Evolutionary conservation across 2,113 vertebrate species (phyloP), one percentile per base, ranked within the genome.

Genomic region (Cardinalis cardinalis): DNA sequence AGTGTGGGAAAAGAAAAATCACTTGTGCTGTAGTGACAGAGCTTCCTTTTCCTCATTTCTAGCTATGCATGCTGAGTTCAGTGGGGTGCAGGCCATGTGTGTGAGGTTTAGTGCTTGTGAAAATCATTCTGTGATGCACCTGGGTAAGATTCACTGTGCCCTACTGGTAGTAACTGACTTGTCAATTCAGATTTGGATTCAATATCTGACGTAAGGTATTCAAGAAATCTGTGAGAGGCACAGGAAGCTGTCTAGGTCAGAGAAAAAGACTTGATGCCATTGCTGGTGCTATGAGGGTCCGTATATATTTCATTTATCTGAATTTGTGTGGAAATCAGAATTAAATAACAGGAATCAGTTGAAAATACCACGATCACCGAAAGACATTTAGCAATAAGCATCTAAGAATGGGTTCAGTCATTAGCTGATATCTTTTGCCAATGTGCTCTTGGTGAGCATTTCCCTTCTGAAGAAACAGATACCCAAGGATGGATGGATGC

Each of bases 51-150:
- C 15, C 69, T 61, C 28, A 18, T 1, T 69, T 82, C 32, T 26
- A 61, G 5, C 18, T 43, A 28, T 15, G 20, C n/a, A 21, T 41
- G 18, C 32, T 84, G 38, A 49, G 9, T 56, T 91, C 31, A 56
- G 18, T 29, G 43, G 23, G 29, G 26, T 40, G 14, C 48, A 82
- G 12, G 9, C 8, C 24, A 17, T 0, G 0, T 2, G 0, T 40
- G 4, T 71, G 41, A 70, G 63, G 4, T 8, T 75, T 20, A 34
- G 40, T 51, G 48, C 18, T 64, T 21, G 29, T 40, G 28, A 56
- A 60, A 46, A 24, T 29, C 9, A 56, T 60, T 65, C 21, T 70
- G 13, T 71, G 15, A n/a, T 52, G 6, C 21, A 60, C 36, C 32
- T 85, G 32, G 70, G 10, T 44, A 41, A 76, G 19, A 49, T 81